Conservation (phyloP, 2,797 vertebrate genomes). For the Etheostoma nigrum region DNA sequence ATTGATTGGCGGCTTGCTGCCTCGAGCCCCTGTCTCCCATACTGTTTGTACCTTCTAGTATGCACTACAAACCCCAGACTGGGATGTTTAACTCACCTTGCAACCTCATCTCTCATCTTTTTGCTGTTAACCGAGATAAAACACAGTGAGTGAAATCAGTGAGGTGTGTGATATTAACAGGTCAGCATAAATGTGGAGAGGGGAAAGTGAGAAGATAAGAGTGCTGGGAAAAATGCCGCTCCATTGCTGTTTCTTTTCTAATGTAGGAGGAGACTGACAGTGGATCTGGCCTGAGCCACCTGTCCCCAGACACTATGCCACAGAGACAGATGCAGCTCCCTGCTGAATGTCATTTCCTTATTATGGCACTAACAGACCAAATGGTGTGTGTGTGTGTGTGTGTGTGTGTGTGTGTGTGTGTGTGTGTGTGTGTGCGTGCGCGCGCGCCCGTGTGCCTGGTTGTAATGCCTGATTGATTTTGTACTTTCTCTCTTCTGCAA, state of each 20-base stretch:
- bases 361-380: conserved; percentile 59
- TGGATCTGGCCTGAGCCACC: conserved; percentile 52
- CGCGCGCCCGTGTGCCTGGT: background rate
- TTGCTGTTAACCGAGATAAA: conserved; percentile 29
- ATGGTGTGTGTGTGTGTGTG: conserved; percentile 18
- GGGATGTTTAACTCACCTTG: conserved; percentile 30
- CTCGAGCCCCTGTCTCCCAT: conserved; percentile 36
- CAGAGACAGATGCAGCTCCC: conserved; percentile 60
- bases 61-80: conserved; percentile 44
- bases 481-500: conserved; percentile 15
- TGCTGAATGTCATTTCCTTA: conserved; percentile 78
- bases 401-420: background rate
- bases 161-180: conserved; percentile 36
- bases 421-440: conserved; percentile 21
- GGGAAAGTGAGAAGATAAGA: conserved; percentile 20
- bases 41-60: conserved; percentile 44
- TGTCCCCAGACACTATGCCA: conserved; percentile 54
- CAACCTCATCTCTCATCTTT: conserved; percentile 38
- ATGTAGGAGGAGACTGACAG: conserved; percentile 43
- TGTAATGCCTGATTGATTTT: conserved; percentile 16
- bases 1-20: conserved; percentile 73
- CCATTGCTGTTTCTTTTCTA: conserved; percentile 35
- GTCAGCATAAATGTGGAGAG: conserved; percentile 44
- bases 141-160: conserved; percentile 18
- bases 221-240: conserved; percentile 25